Evolutionary conservation across 2,113 vertebrate genomes (phyloP), one percentile per base, ranked within the genome.

Genomic region (Nicator chloris): DNA sequence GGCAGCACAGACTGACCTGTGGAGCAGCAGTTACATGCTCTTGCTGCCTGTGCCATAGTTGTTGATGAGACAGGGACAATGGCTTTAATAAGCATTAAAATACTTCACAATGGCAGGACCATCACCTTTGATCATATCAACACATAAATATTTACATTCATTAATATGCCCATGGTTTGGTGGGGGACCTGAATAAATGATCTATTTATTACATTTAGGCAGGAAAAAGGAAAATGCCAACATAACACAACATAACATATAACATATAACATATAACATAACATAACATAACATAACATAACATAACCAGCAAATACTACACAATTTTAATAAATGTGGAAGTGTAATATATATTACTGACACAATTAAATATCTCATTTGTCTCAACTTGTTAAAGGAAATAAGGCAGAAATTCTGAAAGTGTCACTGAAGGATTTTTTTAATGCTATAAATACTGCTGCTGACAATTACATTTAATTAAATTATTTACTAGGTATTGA

Each of bases 401-500:
- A n/a, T 82, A 79, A n/a, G n/a, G 56, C 40, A 87, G 53, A 77
- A 79, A 70, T 56, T 47, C 7, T 89, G 20, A 24, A 84, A 71
- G 27, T 63, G 33, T 75, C 81, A 85, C 49, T 30, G 84, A 85
- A 90, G 24, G 59, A 63, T 64, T 56, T 26, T 42, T 85, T 75
- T 54, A 77, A 63, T 40, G 23, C 39, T 45, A 60, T 39, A 93
- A 94, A 88, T 61, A 49, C 28, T 24, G 15, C 45, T 63, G 60
- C 59, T 80, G 72, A 88, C 71, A 95, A 77, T 60, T 72, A 57
- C 35, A 89, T 64, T 72, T 77, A 92, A 91, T 94, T 92, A 49
- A 87, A 93, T 95, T 95, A 92, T 95, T 96, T 91, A 92, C 78
- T 90, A 80, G 53, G 27, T 72, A 60, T 63, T 86, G 75, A 47